These are phyloP conservation scores for Pyrrhosoma nymphula DNA, from an alignment of 2,888 invertebrate genomes.

Conservation along the genomic window DNA sequence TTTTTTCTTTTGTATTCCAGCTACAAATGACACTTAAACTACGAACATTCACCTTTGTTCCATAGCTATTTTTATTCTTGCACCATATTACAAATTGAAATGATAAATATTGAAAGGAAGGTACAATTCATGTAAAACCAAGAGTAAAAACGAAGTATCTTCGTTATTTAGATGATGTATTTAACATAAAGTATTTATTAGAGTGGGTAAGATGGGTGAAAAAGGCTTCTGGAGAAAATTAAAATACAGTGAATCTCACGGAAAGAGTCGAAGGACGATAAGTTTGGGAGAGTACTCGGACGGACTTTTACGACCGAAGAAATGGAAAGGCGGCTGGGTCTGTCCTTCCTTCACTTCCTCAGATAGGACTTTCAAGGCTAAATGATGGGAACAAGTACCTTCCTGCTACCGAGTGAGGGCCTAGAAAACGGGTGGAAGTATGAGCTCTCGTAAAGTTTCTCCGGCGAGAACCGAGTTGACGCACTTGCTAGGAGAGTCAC, in stretches of 20 bases:
- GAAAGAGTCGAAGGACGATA: not conserved
- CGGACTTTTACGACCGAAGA: not conserved
- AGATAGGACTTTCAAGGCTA: not conserved
- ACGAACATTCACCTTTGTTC: no score
- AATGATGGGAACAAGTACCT: not conserved
- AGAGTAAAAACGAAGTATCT: no score
- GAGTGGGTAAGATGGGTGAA: not conserved
- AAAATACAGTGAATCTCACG: not conserved
- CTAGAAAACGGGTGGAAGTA: not conserved
- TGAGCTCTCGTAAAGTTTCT: not conserved
- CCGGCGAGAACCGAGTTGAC: not conserved
- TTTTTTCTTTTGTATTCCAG: no score
- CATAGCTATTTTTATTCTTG: no score
- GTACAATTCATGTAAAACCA: no score
- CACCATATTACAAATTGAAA: no score
- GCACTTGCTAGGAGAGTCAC: not conserved
- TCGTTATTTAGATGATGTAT: not conserved
- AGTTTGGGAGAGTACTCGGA: not conserved
- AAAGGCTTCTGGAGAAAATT: not conserved
- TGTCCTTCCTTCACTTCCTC: not conserved
- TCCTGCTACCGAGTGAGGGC: not conserved
- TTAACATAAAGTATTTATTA: not conserved
- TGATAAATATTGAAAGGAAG: no score
- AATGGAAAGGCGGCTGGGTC: not conserved
- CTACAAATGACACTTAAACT: no score